Evolutionary conservation across 2,797 vertebrate genomes (phyloP).

Genomic region (Amphiprion clarkii): DNA sequence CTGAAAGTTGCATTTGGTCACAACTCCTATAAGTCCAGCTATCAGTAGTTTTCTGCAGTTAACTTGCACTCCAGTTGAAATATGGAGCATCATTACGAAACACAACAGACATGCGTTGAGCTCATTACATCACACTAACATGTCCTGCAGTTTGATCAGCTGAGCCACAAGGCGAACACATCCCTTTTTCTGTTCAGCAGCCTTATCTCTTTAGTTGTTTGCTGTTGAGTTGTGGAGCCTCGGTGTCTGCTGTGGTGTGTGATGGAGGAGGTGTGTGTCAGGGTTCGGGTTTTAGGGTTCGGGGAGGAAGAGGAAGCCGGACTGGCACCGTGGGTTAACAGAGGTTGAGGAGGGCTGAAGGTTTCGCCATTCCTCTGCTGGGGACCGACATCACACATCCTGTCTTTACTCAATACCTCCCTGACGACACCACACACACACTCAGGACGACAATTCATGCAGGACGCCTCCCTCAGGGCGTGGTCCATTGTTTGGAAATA

Average conservation of each 20-base stretch:
- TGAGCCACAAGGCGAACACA: not conserved
- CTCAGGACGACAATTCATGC: not conserved
- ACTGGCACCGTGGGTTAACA: slow-evolving; percentile 2
- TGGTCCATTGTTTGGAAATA: slow-evolving; percentile 58
- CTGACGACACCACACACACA: slow-evolving; percentile 1
- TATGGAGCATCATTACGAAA: not conserved
- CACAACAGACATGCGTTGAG: no score
- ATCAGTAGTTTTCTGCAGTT: no score
- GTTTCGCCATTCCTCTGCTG: slow-evolving; percentile 50
- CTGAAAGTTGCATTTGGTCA: no score
- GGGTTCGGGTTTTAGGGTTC: not conserved
- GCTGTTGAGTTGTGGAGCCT: slow-evolving; percentile 14
- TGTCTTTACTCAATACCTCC: slow-evolving; percentile 40
- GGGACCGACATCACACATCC: slow-evolving; percentile 62
- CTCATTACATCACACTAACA: no score
- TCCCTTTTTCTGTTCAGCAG: not conserved
- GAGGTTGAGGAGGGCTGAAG: slow-evolving; percentile 38
- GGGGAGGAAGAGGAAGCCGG: slow-evolving; percentile 53
- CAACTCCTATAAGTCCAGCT: no score
- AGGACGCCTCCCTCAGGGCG: slow-evolving; percentile 53
- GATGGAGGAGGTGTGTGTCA: slow-evolving; percentile 32
- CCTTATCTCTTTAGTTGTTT: slow-evolving; percentile 25
- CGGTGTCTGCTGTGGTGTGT: slow-evolving; percentile 18
- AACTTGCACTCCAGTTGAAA: not conserved
- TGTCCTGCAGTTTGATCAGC: no score